Evolutionary conservation across 2,113 vertebrate genomes (phyloP).

Genomic region (Pycnonotus jocosus): DNA sequence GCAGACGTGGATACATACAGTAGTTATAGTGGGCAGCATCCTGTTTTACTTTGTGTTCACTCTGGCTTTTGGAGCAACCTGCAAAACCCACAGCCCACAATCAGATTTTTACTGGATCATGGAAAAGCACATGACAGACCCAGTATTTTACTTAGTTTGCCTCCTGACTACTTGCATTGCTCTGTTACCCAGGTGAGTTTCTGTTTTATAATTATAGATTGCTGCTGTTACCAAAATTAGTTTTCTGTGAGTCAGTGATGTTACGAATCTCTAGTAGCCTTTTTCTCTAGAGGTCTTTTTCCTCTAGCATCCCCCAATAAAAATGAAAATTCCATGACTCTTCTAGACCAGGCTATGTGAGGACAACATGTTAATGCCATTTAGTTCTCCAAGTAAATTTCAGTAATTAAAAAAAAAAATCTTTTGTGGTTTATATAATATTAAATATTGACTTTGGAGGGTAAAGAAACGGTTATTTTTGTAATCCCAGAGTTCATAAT

Average conservation of each 20-base stretch:
- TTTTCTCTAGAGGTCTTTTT: neutral
- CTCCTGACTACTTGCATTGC: conserved; percentile 77
- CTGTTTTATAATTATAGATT: neutral
- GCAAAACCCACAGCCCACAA: conserved; percentile 78
- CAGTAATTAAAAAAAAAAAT: neutral
- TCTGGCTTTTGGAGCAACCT: conserved; percentile 76
- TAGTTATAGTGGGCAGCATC: conserved; percentile 73
- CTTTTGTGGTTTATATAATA: neutral
- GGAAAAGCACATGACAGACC: conserved; percentile 74
- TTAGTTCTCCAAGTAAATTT: neutral
- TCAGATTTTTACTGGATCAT: conserved; percentile 85
- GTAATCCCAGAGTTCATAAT: neutral
- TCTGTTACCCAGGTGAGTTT: conserved; percentile 83
- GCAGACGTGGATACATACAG: conserved; percentile 85
- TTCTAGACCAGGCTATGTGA: neutral
- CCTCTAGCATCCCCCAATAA: neutral
- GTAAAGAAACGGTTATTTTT: neutral
- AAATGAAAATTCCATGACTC: neutral
- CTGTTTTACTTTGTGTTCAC: conserved; percentile 78
- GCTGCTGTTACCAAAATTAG: neutral
- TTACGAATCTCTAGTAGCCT: neutral
- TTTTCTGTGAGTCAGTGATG: neutral
- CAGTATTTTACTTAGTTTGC: conserved; percentile 84
- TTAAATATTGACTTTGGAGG: neutral
- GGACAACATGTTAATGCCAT: neutral